Evolutionary conservation across 2,113 vertebrate genomes (phyloP), one percentile per base, ranked within the genome.

Genomic region (Nycticebus coucang): DNA sequence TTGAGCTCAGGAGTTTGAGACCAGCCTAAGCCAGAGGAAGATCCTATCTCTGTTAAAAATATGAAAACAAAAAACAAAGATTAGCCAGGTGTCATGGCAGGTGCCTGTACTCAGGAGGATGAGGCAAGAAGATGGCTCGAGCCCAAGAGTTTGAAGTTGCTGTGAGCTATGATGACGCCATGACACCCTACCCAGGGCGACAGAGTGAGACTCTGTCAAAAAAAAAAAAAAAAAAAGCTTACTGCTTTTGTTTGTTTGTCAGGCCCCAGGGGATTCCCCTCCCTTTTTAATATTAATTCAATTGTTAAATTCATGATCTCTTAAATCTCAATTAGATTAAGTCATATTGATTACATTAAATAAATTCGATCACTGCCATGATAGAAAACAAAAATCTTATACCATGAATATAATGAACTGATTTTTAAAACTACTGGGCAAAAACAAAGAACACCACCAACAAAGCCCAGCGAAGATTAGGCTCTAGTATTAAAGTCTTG

Each of bases 311-410:
- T 41, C 45, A 33, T 37, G 53, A 50, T 64, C 9, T 28, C 24
- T 28, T 64, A 64, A 64, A 60, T 35, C 55, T 30, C 30, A 18
- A 69, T 93, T 78, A 45, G 35, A 53, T 50, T 87, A 80, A n/a
- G 68, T 45, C 7, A 22, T 64, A 41, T 81, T 72, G 37, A 50
- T 89, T 57, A 10, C 50, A 83, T 30, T 71, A 71, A 93, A 74
- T 41, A 74, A 84, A 66, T 55, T 41, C 55, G 74, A 7, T 90
- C 86, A n/a, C 41, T 57, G n/a, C 24, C 30, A 33, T 79, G 79
- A 93, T 57, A 24, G 80, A 57, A 95, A 93, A 89, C 41, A 26
- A 79, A 95, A 85, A 85, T 71, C 41, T 78, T 79, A 55, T n/a
- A 33, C 50, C 75, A 87, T 64, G 81, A 59, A 64, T 64, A 74